Evolutionary conservation across 2,888 invertebrate genomes (phyloP), one percentile per base, ranked within the genome.

Genomic region (Trissoscelio sp.): DNA sequence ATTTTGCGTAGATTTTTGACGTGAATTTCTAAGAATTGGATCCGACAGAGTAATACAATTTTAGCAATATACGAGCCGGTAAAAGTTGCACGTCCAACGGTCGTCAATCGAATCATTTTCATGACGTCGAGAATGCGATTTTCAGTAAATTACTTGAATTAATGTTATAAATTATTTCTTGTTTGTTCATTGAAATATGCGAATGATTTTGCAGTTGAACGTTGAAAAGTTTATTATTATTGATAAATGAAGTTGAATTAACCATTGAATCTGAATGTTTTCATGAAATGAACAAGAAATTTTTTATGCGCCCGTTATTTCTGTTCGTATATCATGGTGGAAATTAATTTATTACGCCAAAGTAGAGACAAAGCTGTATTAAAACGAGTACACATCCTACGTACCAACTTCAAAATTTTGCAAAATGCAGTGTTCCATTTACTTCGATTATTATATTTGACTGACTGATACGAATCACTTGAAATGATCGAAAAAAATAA

Each of bases 261-360:
- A 12, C 12, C 14, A 48, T 34, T 48, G 37, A 48, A 37, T 37
- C 11, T 46, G 7, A 55, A 28, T 24, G 46, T 46, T 70, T 70
- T 57, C 31, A 18, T 46, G 18, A 66, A 58, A 48, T 34, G 31
- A 78, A 34, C 28, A 28, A 55, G 22, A 57, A 53, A 69, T 55
- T 58, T 18, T 58, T 66, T 46, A 67, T 55, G 22, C 22, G 14
- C n/a, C 39, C 51, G n/a, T 51, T 51, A 42, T 34, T 67, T 69
- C 11, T 46, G 37, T 77, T 66, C 58, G 14, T 51, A 42, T 9
- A 81, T 81, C 74, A 81, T 78, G 73, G 77, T 81, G 78, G 81
- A 78, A 81, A 81, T 74, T 78, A 70, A 81, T 78, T 81, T 78
- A 55, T 81, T 74, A 39, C 81, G 70, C 74, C 78, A 74, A 73